phyloP scores from a whole-genome alignment of 1,140 invertebrate species.

The Cydia amplana region DNA sequence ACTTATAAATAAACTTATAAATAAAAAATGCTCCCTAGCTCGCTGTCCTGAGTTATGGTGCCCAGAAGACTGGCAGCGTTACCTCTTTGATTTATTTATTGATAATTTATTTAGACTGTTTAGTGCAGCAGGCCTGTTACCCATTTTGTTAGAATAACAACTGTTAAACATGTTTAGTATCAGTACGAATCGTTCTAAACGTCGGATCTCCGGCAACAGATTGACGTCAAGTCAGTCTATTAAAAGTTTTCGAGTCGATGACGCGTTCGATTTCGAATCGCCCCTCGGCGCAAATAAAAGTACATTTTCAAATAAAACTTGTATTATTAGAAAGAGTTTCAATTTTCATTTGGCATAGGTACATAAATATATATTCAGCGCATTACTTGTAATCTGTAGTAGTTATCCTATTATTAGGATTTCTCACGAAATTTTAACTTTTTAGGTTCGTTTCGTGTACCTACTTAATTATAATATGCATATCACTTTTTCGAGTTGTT shows the following conservation, averaged over 20 bases:
- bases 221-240: constrained; percentile 51
- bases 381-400: background rate
- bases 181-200: background rate
- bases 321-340: background rate
- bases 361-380: too few relatives aligned
- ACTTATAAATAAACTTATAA: too few relatives aligned
- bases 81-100: too few relatives aligned
- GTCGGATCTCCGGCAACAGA: constrained; percentile 28
- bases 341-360: background rate
- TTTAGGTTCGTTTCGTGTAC: too few relatives aligned
- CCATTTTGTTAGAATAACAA: background rate
- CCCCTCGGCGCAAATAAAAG: constrained; percentile 17
- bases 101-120: too few relatives aligned
- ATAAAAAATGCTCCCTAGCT: too few relatives aligned
- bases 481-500: too few relatives aligned
- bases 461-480: too few relatives aligned
- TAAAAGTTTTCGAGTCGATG: constrained; percentile 64
- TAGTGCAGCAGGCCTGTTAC: too few relatives aligned
- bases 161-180: background rate
- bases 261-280: constrained; percentile 40
- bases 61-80: too few relatives aligned
- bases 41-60: too few relatives aligned
- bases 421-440: too few relatives aligned
- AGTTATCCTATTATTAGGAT: background rate
- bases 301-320: constrained; percentile 15